phyloP scores from a whole-genome alignment of 2,888 invertebrate genomes.

The Cremastinae sp. region DNA sequence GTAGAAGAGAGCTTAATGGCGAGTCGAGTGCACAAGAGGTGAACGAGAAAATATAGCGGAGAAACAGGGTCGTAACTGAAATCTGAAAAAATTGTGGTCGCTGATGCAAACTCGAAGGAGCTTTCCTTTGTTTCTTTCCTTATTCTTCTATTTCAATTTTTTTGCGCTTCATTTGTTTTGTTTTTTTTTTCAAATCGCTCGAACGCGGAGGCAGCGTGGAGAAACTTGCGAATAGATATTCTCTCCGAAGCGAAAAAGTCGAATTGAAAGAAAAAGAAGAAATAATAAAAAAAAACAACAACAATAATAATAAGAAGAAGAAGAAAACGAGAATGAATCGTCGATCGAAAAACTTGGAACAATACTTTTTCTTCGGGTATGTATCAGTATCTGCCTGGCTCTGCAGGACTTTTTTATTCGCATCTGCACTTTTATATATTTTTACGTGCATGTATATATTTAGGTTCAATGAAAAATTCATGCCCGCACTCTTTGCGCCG shows the following conservation, averaged over 20 bases:
- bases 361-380: slow-evolving; percentile 5
- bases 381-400: not conserved
- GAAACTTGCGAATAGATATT: slow-evolving; percentile 27
- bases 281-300: not conserved
- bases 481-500: slow-evolving; percentile 10
- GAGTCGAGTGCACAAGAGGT: slow-evolving; percentile 3
- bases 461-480: slow-evolving; percentile 20
- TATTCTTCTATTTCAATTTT: no score
- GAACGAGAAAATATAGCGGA: slow-evolving; percentile 2
- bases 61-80: not conserved
- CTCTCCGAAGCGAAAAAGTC: not conserved
- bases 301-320: no score
- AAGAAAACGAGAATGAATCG: slow-evolving; percentile 10
- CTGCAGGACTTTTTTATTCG: slow-evolving; percentile 9
- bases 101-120: slow-evolving; percentile 14
- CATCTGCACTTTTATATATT: slow-evolving; percentile 6
- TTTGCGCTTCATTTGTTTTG: no score
- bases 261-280: slow-evolving; percentile 16
- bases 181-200: not conserved
- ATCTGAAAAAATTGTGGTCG: slow-evolving; percentile 7
- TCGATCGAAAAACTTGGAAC: slow-evolving; percentile 38
- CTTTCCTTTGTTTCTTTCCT: not conserved
- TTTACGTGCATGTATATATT: slow-evolving; percentile 9
- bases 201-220: slow-evolving; percentile 2
- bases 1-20: slow-evolving; percentile 27